Base-by-base conservation (phyloP, 2,113 vertebrate species). In the Takifugu bimaculatus region DNA sequence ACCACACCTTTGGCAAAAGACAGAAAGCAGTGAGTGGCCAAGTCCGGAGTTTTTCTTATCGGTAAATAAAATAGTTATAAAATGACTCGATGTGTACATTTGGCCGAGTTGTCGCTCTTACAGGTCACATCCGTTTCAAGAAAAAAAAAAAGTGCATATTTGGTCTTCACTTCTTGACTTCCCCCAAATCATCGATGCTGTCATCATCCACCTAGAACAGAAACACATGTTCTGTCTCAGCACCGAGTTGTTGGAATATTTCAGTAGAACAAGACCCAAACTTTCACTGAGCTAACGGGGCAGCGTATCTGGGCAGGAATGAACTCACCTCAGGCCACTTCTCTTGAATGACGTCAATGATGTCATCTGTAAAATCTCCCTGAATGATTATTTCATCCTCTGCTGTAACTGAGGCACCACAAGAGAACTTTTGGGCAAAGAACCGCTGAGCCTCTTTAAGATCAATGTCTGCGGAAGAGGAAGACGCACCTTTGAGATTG, bases 301-400 rank as follows among this genome's bases (percentile, higher is more conserved):
- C 20, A 20, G 20, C 20, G 20, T 20, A 39, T 39, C 35, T 39
- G 35, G 35, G 20, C 20, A 39, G 6, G 1, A 39, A 39, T 10
- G 4, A 9, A 1, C 71, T 85, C 78, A 97, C 97, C 94, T 99
- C 96, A 54, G 96, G 93, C 97, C 97, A 99, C 82, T 98, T 98
- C 81, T 99, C 96, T 82, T 99, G 97, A 86, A 99, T 98, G 50
- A 98, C 96, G 50, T 98, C 96, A 4, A 97, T 95, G 13, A 99
- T 98, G 89, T 98, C 96, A 50, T 99, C 97, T 84, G 97, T 99
- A 72, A 99, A 98, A 85, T 99, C 97, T 82, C 97, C 97, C 94
- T 99, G 97, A 93, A 99, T 99, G 88, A 98, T 98, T 72, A 99
- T 98, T 86, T 99, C 97, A 35, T 99, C 97, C 80, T 99, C 97